Base-by-base conservation (phyloP, 2,113 vertebrate species). In the Megalops atlanticus region DNA sequence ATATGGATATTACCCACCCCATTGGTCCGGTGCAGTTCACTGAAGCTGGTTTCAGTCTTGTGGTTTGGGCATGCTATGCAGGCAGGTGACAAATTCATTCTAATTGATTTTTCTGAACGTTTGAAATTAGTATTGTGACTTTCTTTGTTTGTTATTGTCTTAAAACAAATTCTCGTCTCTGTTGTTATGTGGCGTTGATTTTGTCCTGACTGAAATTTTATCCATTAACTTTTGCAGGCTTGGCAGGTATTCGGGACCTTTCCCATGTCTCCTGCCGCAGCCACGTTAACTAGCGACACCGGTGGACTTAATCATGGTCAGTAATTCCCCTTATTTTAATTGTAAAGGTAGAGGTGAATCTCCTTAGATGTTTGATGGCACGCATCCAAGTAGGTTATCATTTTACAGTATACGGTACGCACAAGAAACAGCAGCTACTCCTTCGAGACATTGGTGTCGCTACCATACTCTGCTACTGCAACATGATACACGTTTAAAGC, bases 201-300 rank as follows among this genome's bases (percentile, higher is more conserved):
- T 27, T 64, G n/a, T 82, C 68, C 43, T 69, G 77, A 69, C 31
- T 64, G n/a, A 64, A 4, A 64, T 31, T 64, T 64, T 11, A 33
- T 73, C 41, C 47, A 47, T 24, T 73, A 41, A 31, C 64, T 82
- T 88, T 93, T 95, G 86, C 96, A 98, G 97, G 95, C 94, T 87
- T 91, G 97, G 89, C 96, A 97, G 91, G 90, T 96, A 85, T 96
- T 92, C 92, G 96, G 95, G 89, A 90, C 96, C 73, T 95, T 95
- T 85, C 93, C 93, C 86, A 89, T 93, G 82, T 89, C 89, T 85
- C 87, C 91, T 79, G 95, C 77, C 49, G 87, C 92, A 78, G 91
- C 92, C 49, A 84, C 91, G 83, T 89, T 93, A 84, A 88, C 91
- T 88, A 86, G 93, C 88, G 92, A 94, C 89, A 90, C 89, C 89